Conservation (phyloP, 2,797 vertebrate species). For the Falco concolor region DNA sequence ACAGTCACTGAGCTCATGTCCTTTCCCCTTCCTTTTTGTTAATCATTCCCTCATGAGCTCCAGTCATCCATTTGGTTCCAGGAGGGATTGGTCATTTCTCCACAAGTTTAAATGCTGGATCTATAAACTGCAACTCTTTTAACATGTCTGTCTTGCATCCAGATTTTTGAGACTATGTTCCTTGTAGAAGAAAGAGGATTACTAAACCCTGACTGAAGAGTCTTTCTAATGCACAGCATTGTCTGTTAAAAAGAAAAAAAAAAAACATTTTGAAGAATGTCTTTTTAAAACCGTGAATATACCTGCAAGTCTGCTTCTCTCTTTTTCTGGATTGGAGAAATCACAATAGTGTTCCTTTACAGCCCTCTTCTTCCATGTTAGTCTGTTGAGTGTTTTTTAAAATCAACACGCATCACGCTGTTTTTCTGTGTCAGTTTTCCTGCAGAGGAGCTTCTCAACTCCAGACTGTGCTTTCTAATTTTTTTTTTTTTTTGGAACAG, state of each 20-base stretch:
- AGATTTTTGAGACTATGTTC: neutral
- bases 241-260: neutral
- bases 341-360: neutral
- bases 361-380: neutral
- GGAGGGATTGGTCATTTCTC: slow-evolving; percentile 2
- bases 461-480: neutral
- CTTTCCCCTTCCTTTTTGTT: slow-evolving; percentile 62
- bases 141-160: neutral
- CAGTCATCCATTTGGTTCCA: slow-evolving; percentile 55
- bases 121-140: neutral
- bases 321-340: neutral
- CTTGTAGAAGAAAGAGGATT: neutral
- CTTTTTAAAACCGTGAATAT: neutral
- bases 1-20: slow-evolving; percentile 62
- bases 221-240: neutral
- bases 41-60: slow-evolving; percentile 64
- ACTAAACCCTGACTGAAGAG: neutral
- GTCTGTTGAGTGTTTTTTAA: neutral
- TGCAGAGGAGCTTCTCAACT: neutral
- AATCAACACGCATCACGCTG: neutral
- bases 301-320: neutral
- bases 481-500: neutral
- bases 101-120: neutral
- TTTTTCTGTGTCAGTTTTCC: neutral
- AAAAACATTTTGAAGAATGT: neutral